These are phyloP conservation scores for Microctonus hyperodae DNA, from an alignment of 2,888 invertebrate species.

Conservation along the genomic window DNA sequence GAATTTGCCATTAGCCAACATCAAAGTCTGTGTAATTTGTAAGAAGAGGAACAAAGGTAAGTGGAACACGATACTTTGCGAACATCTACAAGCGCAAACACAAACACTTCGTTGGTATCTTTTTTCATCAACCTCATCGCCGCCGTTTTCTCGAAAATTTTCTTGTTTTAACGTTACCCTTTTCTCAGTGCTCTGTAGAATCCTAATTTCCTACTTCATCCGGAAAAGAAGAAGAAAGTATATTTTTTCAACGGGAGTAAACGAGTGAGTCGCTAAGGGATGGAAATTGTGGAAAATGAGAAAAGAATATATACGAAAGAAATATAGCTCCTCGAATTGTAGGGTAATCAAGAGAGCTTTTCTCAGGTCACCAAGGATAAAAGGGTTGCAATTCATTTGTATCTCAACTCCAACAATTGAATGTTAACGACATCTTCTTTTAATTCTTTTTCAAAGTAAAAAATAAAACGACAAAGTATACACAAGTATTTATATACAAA, in stretches of 20 bases:
- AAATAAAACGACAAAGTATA: background rate
- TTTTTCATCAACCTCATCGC: background rate
- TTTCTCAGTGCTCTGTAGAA: conserved; percentile 18
- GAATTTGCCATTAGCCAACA: background rate
- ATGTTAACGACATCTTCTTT: background rate
- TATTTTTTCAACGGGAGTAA: background rate
- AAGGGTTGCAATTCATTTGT: conserved; percentile 5
- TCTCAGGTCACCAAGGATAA: background rate
- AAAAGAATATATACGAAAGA: conserved; percentile 37
- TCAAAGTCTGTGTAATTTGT: conserved; percentile 18
- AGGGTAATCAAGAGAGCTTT: conserved; percentile 9
- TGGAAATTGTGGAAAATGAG: conserved; percentile 29
- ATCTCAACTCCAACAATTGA: background rate
- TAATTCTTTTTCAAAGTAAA: background rate
- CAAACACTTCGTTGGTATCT: conserved; percentile 15
- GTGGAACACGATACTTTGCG: conserved; percentile 37
- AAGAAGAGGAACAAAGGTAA: conserved; percentile 39
- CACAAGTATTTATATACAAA: background rate
- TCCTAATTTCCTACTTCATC: conserved; percentile 32
- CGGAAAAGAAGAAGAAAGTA: conserved; percentile 3
- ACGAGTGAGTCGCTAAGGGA: conserved; percentile 8
- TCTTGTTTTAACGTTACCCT: conserved; percentile 31
- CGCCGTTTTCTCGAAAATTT: conserved; percentile 1
- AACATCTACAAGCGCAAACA: conserved; percentile 20
- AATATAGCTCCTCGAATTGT: conserved; percentile 20